These are phyloP conservation scores for Oxyteleia sp. DNA, from an alignment of 2,888 invertebrate species.

Conservation along the genomic window DNA sequence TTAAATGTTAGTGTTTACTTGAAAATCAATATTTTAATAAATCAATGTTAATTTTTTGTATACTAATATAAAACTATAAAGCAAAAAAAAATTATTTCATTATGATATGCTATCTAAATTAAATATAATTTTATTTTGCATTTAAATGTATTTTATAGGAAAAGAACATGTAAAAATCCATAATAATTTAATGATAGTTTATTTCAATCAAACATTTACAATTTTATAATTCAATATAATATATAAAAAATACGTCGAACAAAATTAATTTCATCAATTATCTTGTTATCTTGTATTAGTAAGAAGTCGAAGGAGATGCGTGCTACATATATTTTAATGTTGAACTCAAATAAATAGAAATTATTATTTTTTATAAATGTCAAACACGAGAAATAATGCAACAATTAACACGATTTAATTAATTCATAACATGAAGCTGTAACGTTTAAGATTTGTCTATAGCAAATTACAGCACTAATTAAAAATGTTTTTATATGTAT, in stretches of 20 bases:
- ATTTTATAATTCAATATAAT: neutral
- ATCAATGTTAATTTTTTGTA: too few relatives aligned
- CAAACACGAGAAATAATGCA: conserved; percentile 26
- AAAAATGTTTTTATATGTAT: conserved; percentile 24
- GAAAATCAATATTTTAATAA: too few relatives aligned
- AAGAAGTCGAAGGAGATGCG: conserved; percentile 39
- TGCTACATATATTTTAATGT: conserved; percentile 42
- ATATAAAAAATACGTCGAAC: neutral
- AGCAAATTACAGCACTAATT: conserved; percentile 25
- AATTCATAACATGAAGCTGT: conserved; percentile 3
- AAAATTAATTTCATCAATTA: conserved; percentile 40
- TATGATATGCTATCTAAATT: too few relatives aligned
- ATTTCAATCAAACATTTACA: neutral
- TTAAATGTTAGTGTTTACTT: too few relatives aligned
- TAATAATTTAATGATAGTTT: neutral
- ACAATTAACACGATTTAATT: conserved; percentile 48
- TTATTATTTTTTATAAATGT: conserved; percentile 31
- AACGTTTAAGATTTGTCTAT: conserved; percentile 21
- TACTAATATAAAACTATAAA: too few relatives aligned
- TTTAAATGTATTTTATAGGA: neutral
- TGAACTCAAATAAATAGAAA: conserved; percentile 58
- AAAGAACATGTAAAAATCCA: neutral
- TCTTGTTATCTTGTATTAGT: conserved; percentile 38
- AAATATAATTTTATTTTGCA: neutral
- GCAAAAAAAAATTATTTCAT: too few relatives aligned